Evolutionary conservation across 2,888 invertebrate species (phyloP).

Genomic region (Dexiosoma caninum): DNA sequence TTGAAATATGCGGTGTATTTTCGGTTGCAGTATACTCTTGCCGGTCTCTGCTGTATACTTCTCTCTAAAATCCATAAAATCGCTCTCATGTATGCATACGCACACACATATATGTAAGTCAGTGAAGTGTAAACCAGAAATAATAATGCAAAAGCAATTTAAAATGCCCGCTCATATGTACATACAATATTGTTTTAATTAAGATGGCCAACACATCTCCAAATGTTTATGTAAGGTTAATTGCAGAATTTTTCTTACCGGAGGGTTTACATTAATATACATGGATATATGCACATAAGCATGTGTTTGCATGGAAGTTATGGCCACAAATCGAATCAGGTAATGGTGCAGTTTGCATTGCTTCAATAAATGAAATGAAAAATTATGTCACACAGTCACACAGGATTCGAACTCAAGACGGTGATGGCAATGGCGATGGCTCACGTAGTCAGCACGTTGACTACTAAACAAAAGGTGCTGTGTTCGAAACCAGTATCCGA

Average conservation of each 20-base stretch:
- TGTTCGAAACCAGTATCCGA: too few relatives aligned
- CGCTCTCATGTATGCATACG: not conserved
- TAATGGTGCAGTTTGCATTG: too few relatives aligned
- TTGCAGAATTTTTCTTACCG: not conserved
- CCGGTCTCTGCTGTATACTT: too few relatives aligned
- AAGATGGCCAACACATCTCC: constrained; percentile 22
- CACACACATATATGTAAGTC: constrained; percentile 2
- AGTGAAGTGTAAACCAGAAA: constrained; percentile 43
- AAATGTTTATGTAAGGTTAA: not conserved
- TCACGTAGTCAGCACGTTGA: too few relatives aligned
- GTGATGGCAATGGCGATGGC: too few relatives aligned
- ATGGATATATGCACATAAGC: not conserved
- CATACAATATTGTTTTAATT: constrained; percentile 59
- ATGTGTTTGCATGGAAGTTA: too few relatives aligned
- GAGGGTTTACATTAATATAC: not conserved
- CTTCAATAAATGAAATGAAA: too few relatives aligned
- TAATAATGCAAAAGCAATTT: constrained; percentile 44
- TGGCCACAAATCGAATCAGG: too few relatives aligned
- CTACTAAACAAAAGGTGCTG: too few relatives aligned
- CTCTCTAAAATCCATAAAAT: not conserved
- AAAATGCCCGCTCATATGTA: constrained; percentile 31
- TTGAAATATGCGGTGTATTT: not conserved
- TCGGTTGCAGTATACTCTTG: too few relatives aligned
- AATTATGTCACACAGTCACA: too few relatives aligned
- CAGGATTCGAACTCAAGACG: too few relatives aligned